Conservation (phyloP, 2,113 vertebrate species). For the Cyprinodon tularosa region DNA sequence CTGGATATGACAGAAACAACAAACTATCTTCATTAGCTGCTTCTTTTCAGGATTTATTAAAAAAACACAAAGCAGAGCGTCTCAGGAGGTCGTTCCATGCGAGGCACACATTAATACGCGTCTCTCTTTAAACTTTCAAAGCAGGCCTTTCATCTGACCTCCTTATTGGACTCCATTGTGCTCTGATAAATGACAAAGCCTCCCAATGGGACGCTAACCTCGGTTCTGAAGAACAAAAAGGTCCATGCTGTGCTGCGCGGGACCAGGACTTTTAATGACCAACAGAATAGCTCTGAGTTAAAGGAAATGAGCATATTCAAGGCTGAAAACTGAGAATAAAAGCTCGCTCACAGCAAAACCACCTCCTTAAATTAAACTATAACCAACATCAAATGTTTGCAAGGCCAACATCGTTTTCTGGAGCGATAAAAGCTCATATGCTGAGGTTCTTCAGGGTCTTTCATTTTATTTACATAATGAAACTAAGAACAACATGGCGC, state of each 20-base stretch:
- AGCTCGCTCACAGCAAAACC: background rate
- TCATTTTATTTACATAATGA: background rate
- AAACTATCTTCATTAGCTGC: slow-evolving; percentile 56
- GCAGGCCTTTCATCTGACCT: slow-evolving; percentile 12
- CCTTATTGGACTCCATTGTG: slow-evolving; percentile 12
- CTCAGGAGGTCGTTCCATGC: slow-evolving; percentile 11
- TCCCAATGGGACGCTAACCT: slow-evolving; percentile 48
- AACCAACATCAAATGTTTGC: background rate
- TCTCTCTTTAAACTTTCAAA: slow-evolving; percentile 51
- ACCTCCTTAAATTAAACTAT: background rate
- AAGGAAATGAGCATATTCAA: slow-evolving; percentile 9
- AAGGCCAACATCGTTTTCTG: background rate
- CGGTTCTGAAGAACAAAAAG: slow-evolving; percentile 27
- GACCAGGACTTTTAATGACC: slow-evolving; percentile 29
- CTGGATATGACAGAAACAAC: background rate
- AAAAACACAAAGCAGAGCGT: background rate
- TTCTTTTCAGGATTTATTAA: slow-evolving; percentile 17
- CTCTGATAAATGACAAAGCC: slow-evolving; percentile 43
- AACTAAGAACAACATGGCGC: background rate
- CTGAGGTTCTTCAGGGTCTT: background rate
- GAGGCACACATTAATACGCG: slow-evolving; percentile 7
- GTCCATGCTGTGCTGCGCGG: slow-evolving; percentile 41
- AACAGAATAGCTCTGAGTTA: slow-evolving; percentile 6
- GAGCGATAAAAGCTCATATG: background rate
- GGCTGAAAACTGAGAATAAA: background rate